Evolutionary conservation across 2,888 invertebrate species (phyloP).

Genomic region (Trissolcus japonicus): DNA sequence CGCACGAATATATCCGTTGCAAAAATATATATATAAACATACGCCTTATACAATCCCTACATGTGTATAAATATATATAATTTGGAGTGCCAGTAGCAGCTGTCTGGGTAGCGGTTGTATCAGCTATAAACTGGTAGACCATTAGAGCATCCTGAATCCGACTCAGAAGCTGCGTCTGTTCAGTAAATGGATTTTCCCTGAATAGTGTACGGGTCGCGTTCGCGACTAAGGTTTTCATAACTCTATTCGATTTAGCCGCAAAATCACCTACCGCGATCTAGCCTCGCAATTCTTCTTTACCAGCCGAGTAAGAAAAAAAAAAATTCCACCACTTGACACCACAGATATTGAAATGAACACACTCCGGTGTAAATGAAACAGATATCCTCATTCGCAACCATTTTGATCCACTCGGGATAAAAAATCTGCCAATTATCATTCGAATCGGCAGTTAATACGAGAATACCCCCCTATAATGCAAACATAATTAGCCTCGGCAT

Average conservation of each 20-base stretch:
- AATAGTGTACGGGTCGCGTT: conserved; percentile 60
- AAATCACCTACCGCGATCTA: conserved; percentile 59
- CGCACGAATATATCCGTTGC: conserved; percentile 64
- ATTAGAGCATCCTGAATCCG: conserved; percentile 68
- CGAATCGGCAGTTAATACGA: conserved; percentile 27
- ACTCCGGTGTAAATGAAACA: background rate
- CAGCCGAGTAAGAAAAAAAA: background rate
- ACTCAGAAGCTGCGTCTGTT: conserved; percentile 66
- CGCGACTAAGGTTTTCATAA: conserved; percentile 67
- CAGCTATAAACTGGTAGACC: conserved; percentile 64
- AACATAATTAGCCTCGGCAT: conserved; percentile 59
- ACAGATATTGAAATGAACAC: conserved; percentile 21
- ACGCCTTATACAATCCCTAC: conserved; percentile 4
- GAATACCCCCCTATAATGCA: conserved; percentile 16
- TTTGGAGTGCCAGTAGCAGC: conserved; percentile 61
- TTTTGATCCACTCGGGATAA: conserved; percentile 28
- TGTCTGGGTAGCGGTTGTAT: conserved; percentile 57
- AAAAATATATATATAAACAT: conserved; percentile 56
- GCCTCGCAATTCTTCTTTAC: conserved; percentile 42
- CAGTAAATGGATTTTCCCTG: conserved; percentile 69
- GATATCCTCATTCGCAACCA: background rate
- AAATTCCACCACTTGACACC: conserved; percentile 26
- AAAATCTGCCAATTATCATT: conserved; percentile 22
- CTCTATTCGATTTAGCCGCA: conserved; percentile 60
- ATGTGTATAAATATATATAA: conserved; percentile 48